Evolutionary conservation across 2,797 vertebrate genomes (phyloP), one percentile per base, ranked within the genome.

Genomic region (Phaenicophaeus curvirostris): DNA sequence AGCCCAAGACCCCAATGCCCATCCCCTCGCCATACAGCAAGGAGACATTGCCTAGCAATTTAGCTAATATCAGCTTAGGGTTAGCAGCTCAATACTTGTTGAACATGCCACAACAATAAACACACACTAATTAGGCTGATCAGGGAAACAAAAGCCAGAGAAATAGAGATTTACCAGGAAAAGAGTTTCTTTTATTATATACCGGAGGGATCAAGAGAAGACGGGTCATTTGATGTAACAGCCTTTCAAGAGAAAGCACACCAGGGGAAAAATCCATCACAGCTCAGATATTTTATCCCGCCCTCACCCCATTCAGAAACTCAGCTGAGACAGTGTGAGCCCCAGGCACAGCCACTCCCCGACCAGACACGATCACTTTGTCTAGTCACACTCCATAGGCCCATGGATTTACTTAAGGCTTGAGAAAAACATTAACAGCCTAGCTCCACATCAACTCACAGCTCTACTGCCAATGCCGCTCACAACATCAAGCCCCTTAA

Each of bases 401-500:
- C 78, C 73, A 35, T 0, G 2, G 51, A 90, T 67, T 86, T 75
- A 74, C 85, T 92, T 66, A 23, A 76, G n/a, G 76, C 83, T 86
- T 33, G 35, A 85, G 48, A 68, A 81, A 83, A 89, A 51, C 2
- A 48, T 6, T 48, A 81, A 92, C 93, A 95, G 75, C 68, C 54
- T 28, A 33, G 33, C 31, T 55, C 59, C 67, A 23, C 23, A n/a
- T 50, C 74, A 79, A 20, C 69, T 69, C 73, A 89, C 61, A 86
- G 89, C 82, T 93, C 58, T 42, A 23, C 59, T 88, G 91, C 39
- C 89, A 87, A 58, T 84, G 33, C 4, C 2, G 55, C 76, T 76
- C 89, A 86, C 83, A 85, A 63, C 58, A 91, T 88, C 76, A 88
- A 90, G 62, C 23, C 74, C 74, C 73, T 76, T 78, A 86, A 76